phyloP scores from a whole-genome alignment of 2,797 vertebrate species.

The Betta splendens region DNA sequence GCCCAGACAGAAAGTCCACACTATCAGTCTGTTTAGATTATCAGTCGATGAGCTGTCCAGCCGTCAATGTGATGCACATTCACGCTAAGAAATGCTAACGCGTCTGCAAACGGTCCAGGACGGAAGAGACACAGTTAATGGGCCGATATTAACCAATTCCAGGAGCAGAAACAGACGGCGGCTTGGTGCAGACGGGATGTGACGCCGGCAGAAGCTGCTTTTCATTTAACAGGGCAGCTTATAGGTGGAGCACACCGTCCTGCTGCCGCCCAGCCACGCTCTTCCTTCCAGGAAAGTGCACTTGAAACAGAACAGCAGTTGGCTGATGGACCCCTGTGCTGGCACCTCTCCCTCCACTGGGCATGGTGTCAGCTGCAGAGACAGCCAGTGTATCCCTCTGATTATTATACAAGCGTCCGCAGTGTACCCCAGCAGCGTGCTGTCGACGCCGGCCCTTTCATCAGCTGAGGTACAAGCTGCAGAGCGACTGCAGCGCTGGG shows the following conservation, averaged over 20 bases:
- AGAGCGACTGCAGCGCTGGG: conserved; percentile 43
- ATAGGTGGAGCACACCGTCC: conserved; percentile 28
- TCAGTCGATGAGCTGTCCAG: not conserved
- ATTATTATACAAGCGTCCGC: conserved; percentile 68
- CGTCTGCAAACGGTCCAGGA: not conserved
- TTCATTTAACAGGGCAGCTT: conserved; percentile 28
- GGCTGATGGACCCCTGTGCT: conserved; percentile 48
- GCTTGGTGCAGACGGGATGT: conserved; percentile 13
- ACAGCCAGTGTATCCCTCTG: conserved; percentile 66
- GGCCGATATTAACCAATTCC: not conserved
- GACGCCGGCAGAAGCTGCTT: conserved; percentile 30
- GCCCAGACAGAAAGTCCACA: not conserved
- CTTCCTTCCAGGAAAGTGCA: conserved; percentile 51
- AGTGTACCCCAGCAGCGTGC: conserved; percentile 44
- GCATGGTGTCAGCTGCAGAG: conserved; percentile 69
- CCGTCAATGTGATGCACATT: not conserved
- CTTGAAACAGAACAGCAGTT: conserved; percentile 53
- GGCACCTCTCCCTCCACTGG: conserved; percentile 57
- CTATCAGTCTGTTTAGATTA: not conserved
- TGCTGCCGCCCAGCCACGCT: conserved; percentile 17
- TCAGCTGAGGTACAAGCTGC: conserved; percentile 61
- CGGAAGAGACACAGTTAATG: not conserved
- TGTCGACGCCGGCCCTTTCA: conserved; percentile 58
- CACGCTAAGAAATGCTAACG: not conserved
- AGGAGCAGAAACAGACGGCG: conserved; percentile 5